Conservation (phyloP, 2,888 invertebrate species). For the Caenorhabditis parvicauda region DNA sequence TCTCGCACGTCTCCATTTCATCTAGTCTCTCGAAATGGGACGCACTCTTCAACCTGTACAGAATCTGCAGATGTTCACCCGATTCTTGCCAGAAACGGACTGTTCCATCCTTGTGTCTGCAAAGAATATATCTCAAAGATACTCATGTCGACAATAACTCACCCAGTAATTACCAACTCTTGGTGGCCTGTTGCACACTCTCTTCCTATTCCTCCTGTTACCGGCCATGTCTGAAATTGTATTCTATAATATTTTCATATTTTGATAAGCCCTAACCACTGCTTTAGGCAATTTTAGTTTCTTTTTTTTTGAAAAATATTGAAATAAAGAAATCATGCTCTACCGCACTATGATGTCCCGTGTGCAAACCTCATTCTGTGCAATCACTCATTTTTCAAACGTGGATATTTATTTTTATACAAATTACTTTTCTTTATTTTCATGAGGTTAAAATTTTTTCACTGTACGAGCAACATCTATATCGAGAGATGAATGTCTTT, state of each 20-base stretch:
- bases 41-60: conserved; percentile 71
- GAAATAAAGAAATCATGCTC: neutral
- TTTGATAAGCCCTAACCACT: too few relatives aligned
- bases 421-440: too few relatives aligned
- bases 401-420: too few relatives aligned
- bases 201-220: conserved; percentile 93
- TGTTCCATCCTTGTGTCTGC: conserved; percentile 79
- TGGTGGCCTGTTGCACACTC: conserved; percentile 92
- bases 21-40: conserved; percentile 71
- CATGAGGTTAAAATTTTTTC: too few relatives aligned
- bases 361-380: too few relatives aligned
- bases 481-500: too few relatives aligned
- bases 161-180: conserved; percentile 90
- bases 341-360: too few relatives aligned
- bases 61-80: conserved; percentile 74
- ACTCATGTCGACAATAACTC: neutral
- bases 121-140: conserved; percentile 7
- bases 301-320: neutral
- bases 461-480: too few relatives aligned
- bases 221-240: conserved; percentile 80
- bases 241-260: too few relatives aligned
- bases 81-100: conserved; percentile 99
- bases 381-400: too few relatives aligned
- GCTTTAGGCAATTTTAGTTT: too few relatives aligned
- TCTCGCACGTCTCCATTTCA: conserved; percentile 33